Evolutionary conservation across 2,888 invertebrate genomes (phyloP), one percentile per base, ranked within the genome.

Genomic region (Nomada lathburiana): DNA sequence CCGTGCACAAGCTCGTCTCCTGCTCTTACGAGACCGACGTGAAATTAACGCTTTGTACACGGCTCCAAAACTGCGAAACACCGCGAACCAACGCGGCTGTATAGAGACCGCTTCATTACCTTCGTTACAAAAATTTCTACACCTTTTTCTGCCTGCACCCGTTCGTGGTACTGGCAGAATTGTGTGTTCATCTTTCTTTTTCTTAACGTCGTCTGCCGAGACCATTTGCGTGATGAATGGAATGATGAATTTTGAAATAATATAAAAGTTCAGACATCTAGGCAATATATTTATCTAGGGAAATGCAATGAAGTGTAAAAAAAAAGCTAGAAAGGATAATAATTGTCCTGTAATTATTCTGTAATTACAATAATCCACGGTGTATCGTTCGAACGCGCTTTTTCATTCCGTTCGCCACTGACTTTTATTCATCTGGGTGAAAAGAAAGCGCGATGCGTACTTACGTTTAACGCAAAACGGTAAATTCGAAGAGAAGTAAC

Each of bases 1-100:
- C 68, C 78, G 57, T 64, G 74, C 50, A 18, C 62, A 44, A 52
- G 26, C 67, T 78, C 78, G 63, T 78, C 53, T 55, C 18, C 16
- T 44, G 47, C 64, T 36, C 64, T 65, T 65, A 36, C 73, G 20
- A n/a, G 26, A 13, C 68, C 20, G 62, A 69, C 68, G 62, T 53
- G 75, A 68, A 75, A 75, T 75, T 68, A 75, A 68, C 68, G 68
- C 75, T 76, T 76, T 71, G 76, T 70, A 47, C 42, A 50, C 55
- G 76, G n/a, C 23, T 18, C 47, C 70, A 23, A 70, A 63, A 70
- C 63, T 70, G 20, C n/a, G 47, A 55, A 44, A 55, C 36, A 69
- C 64, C 47, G 73, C 64, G 53, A 29, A 57, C 26, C 11, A 59
- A 70, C 70, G 42, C 42, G 36, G 29, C 5, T 63, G 11, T 64